phyloP scores from a whole-genome alignment of 2,888 invertebrate genomes.

The Teleiodes luculella region DNA sequence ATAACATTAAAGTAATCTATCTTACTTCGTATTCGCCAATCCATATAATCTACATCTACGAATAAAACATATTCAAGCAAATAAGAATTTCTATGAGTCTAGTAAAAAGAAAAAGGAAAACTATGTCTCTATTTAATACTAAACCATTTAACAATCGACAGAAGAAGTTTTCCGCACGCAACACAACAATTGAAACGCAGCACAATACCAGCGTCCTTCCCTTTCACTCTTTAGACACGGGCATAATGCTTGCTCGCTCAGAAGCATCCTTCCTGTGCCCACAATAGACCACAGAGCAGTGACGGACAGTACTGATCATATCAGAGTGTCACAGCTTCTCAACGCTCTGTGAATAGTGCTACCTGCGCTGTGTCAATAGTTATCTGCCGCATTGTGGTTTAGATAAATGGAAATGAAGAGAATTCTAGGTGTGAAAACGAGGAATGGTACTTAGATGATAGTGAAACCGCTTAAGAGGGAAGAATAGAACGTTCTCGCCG shows the following conservation, averaged over 20 bases:
- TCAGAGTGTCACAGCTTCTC: conserved; percentile 50
- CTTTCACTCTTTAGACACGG: conserved; percentile 55
- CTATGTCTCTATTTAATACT: not conserved
- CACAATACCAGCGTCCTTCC: conserved; percentile 62
- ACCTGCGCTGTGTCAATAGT: conserved; percentile 14
- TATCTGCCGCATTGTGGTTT: conserved; percentile 12
- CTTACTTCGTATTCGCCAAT: too few relatives aligned
- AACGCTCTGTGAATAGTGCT: conserved; percentile 43
- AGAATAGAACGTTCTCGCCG: too few relatives aligned
- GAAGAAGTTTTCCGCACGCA: conserved; percentile 64
- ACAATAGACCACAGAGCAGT: conserved; percentile 50
- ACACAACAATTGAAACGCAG: conserved; percentile 64
- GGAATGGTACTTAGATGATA: too few relatives aligned
- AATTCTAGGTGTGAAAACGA: too few relatives aligned
- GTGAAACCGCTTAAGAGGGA: too few relatives aligned
- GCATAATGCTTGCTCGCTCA: conserved; percentile 65
- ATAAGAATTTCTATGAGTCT: too few relatives aligned
- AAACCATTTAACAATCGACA: conserved; percentile 31
- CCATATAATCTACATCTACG: too few relatives aligned
- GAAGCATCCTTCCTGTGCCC: conserved; percentile 67
- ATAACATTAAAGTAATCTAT: too few relatives aligned
- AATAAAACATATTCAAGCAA: too few relatives aligned
- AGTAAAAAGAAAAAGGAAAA: too few relatives aligned
- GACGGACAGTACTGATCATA: conserved; percentile 50
- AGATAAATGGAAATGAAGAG: conserved; percentile 8